Evolutionary conservation across 2,888 invertebrate species (phyloP), one percentile per base, ranked within the genome.

Genomic region (Slavum lentiscoides): DNA sequence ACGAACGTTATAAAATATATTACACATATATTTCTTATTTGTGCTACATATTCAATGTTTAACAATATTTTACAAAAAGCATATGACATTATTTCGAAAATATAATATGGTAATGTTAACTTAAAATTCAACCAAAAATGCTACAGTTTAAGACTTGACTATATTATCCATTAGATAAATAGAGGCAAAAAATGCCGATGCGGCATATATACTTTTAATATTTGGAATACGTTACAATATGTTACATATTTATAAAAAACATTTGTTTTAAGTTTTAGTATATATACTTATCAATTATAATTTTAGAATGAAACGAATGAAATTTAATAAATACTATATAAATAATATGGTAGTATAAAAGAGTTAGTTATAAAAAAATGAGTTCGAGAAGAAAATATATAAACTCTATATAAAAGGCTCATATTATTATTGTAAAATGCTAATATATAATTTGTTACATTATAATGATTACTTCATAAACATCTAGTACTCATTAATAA

Each of bases 371-470:
- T n/a, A 68, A 23, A 59, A 43, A 70, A 61, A n/a, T 49, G 9
- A 23, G 9, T 62, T 53, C 7, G 4, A 19, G 53, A 70, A 80
- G 64, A 62, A 70, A 62, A 37, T 58, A 64, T 72, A 72, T 64
- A 80, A 77, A 70, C 68, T 70, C 69, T 77, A 69, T 30, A 80
- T 8, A 72, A 66, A 72, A 70, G 53, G 39, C 15, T 72, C 64
- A 70, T 62, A 72, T 55, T 80, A 80, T 58, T 80, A 72, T 55
- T 64, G 70, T 80, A 80, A 69, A 80, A 80, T 66, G 21, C 72
- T 64, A 80, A 72, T 68, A 62, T 55, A 80, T 64, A 64, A 39
- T 55, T 62, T 80, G 39, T 19, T 72, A 70, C 15, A 80, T 80
- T 80, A 72, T 58, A 43, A 68, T 49, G 13, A 70, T 62, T 74